Evolutionary conservation across 2,888 invertebrate species (phyloP), one percentile per base, ranked within the genome.

Genomic region (Luperina testacea): DNA sequence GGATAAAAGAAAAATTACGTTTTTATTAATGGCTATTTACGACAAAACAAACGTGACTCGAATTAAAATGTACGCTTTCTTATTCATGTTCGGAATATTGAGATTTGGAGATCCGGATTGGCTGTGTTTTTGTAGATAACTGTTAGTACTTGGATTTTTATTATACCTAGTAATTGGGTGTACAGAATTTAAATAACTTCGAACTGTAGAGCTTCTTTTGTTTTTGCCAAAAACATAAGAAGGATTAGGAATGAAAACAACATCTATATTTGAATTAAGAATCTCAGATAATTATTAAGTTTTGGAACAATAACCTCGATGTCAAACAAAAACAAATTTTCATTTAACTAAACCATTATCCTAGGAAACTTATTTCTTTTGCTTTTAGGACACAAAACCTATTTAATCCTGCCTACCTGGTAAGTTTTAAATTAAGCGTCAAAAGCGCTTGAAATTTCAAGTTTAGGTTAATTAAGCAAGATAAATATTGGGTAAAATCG

Each of bases 61-160:
- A 83, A 88, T 89, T 87, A 83, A 82, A 87, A 85, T 81, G 79
- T 69, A 71, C 51, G 74, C 87, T 89, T 89, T 89, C 88, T 78
- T 80, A 76, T 82, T 78, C 90, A 84, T 87, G 87, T 78, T 79
- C 20, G 68, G 89, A 88, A 89, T 89, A 76, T 72, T 67, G 77
- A 76, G 48, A 51, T 78, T 77, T 68, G 42, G 24, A 80, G 73
- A 85, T 78, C 85, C 85, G 85, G 78, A 84, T 77, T 72, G 57
- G 64, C 65, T 68, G 61, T 17, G 63, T 70, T 57, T 42, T 59
- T 45, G 38, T 71, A 32, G 42, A 67, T 74, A n/a, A 48, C 24
- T 68, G 20, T 57, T 42, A 42, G 42, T 59, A 51, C 32, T 53
- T 74, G 32, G 4, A 32, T 38, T n/a, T 32, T 64, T 70, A 63